Conservation (phyloP, 2,797 vertebrate genomes). For the Sarcoramphus papa region DNA sequence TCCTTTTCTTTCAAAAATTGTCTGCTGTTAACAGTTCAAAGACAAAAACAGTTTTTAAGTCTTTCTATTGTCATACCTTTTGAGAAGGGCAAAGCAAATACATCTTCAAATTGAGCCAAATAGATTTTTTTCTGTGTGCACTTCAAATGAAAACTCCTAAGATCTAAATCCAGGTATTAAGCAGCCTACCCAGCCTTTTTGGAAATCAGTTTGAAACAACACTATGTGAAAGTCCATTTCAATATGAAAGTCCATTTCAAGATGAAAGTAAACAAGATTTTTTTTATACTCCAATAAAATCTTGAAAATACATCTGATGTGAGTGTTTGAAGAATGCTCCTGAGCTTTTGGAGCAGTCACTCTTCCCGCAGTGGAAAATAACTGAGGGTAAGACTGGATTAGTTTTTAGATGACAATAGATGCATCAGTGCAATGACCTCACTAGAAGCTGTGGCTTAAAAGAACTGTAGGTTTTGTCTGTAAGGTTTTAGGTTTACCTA, state of each 20-base stretch:
- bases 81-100: slow-evolving; percentile 14
- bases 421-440: not conserved
- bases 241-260: slow-evolving; percentile 16
- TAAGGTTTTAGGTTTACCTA: not conserved
- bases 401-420: not conserved
- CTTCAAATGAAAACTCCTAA: not conserved
- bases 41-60: not conserved
- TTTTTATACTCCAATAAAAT: slow-evolving; percentile 20
- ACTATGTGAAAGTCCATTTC: slow-evolving; percentile 25
- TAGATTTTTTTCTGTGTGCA: not conserved
- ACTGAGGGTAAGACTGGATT: not conserved
- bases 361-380: not conserved
- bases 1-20: slow-evolving; percentile 10
- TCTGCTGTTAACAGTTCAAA: slow-evolving; percentile 5
- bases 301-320: slow-evolving; percentile 48
- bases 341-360: not conserved
- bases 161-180: slow-evolving; percentile 25
- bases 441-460: not conserved
- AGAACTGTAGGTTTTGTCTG: not conserved
- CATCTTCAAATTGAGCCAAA: slow-evolving; percentile 28
- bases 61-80: slow-evolving; percentile 26
- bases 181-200: slow-evolving; percentile 35
- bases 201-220: slow-evolving; percentile 13
- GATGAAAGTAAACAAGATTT: not conserved
- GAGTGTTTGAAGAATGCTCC: not conserved